Percentiles rank a stretch among this genome's conserved stretches.
phyloP scores from a whole-genome alignment of 37 sponge, comb jelly and placozoan species.

The Beroe ovata region DNA sequence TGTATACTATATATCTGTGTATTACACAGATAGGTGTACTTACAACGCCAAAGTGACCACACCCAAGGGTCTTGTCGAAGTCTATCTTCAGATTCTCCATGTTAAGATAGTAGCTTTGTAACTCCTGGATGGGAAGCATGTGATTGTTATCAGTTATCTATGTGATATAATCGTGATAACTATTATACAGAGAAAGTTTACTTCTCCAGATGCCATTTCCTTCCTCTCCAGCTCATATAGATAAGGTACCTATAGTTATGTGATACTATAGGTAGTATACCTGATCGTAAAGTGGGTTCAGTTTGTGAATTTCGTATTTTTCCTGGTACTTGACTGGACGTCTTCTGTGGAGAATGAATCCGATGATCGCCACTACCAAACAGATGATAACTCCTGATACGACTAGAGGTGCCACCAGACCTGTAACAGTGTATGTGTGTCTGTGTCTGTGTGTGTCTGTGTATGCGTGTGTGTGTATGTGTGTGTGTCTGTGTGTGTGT shows the following conservation, averaged over 20 bases:
- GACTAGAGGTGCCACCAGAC: not conserved
- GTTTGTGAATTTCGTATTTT: not conserved
- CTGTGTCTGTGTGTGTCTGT: too few species aligned
- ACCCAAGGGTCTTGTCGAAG: not conserved
- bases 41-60: conserved; percentile 44
- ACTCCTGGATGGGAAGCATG: too few species aligned
- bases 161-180: too few species aligned
- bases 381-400: not conserved
- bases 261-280: not conserved
- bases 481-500: too few species aligned
- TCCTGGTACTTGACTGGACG: not conserved
- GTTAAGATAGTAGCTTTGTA: not conserved
- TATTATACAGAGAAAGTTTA: too few species aligned
- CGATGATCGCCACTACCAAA: not conserved
- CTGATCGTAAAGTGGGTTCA: not conserved
- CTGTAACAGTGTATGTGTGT: not conserved
- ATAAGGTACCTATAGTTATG: too few species aligned
- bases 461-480: too few species aligned
- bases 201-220: too few species aligned
- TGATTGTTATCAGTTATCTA: too few species aligned
- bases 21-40: too few species aligned
- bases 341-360: not conserved
- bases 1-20: too few species aligned
- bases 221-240: too few species aligned
- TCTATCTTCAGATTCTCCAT: conserved; percentile 54